A percentile compares a stretch with the other conserved stretches of the same genome.
Evolutionary conservation across 2,888 invertebrate genomes (phyloP).

Genomic region (Nomada goodeniana): DNA sequence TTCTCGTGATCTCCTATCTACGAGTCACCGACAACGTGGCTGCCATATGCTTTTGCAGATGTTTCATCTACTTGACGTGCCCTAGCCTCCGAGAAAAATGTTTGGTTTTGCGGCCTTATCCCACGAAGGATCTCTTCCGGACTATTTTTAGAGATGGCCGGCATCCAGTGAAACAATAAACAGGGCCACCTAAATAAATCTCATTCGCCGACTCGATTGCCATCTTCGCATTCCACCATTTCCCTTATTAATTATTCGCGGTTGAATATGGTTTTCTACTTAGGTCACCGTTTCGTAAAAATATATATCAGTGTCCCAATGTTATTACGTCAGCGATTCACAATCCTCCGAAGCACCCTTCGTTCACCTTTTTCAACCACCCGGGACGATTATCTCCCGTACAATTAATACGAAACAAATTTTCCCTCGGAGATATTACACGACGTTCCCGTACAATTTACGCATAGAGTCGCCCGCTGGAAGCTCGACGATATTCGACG

Average conservation of each 20-base stretch:
- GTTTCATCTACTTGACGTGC: constrained; percentile 54
- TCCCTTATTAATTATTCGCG: not conserved
- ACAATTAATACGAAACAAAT: no score
- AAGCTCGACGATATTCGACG: not conserved
- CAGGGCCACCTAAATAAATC: constrained; percentile 39
- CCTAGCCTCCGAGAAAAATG: constrained; percentile 52
- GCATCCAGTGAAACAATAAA: constrained; percentile 52
- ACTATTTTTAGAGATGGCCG: constrained; percentile 18
- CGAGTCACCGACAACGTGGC: constrained; percentile 56
- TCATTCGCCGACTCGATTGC: constrained; percentile 2
- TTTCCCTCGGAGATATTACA: not conserved
- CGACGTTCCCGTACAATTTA: no score
- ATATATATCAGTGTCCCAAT: constrained; percentile 7
- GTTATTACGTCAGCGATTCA: not conserved
- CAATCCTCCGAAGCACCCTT: no score
- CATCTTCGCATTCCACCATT: not conserved
- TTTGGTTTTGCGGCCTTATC: constrained; percentile 57
- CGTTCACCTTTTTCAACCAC: no score
- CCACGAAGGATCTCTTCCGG: constrained; percentile 37
- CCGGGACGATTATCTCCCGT: no score
- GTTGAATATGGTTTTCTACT: no score
- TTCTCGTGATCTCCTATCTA: constrained; percentile 50
- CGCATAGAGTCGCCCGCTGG: not conserved
- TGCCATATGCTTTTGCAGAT: constrained; percentile 72
- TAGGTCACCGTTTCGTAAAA: no score